Evolutionary conservation across 2,113 vertebrate species (phyloP), one percentile per base, ranked within the genome.

Genomic region (Agapornis roseicollis): DNA sequence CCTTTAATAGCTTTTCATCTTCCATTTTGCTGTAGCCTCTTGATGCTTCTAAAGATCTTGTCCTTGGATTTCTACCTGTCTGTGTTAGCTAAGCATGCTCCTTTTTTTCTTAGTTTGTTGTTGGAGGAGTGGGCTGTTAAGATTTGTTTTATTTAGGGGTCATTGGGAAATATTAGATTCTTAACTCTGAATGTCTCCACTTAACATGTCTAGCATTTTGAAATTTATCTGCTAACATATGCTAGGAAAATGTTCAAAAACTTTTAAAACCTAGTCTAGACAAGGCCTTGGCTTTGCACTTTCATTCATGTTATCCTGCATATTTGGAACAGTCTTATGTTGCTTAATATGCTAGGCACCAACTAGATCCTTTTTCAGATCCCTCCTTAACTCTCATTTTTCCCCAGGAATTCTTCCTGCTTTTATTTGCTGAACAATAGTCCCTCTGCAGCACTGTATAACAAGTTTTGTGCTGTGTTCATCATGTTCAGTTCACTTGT

Each of bases 341-440:
- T 87, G 25, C 37, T 94, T 89, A 61, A 31, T 79, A 14, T 90
- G 83, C 86, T 46, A 69, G 58, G 49, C 61, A 82, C 53, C 49
- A 65, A 53, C 44, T 78, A 89, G 64, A 93, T 81, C 39, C 64
- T 49, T 90, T 93, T 74, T 85, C 69, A 93, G 42, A 92, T 89
- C n/a, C 58, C 17, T 88, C 49, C 44, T 72, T 76, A 86, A 65
- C 73, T 72, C 46, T 65, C 5, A 15, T 52, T 96, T 64, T 52
- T 87, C 85, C 85, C 64, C 56, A 79, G 77, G 77, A 90, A 81
- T 90, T 86, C 41, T 87, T 90, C 22, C 22, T 85, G 61, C 64
- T 69, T 88, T 72, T 79, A 15, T 91, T 82, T 63, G 13, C 49
- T 76, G 52, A 90, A 56, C 41, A 73, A 0, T 70, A 85, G 72